Conservation (phyloP, 2,113 vertebrate genomes). For the Thamnaconus septentrionalis region DNA sequence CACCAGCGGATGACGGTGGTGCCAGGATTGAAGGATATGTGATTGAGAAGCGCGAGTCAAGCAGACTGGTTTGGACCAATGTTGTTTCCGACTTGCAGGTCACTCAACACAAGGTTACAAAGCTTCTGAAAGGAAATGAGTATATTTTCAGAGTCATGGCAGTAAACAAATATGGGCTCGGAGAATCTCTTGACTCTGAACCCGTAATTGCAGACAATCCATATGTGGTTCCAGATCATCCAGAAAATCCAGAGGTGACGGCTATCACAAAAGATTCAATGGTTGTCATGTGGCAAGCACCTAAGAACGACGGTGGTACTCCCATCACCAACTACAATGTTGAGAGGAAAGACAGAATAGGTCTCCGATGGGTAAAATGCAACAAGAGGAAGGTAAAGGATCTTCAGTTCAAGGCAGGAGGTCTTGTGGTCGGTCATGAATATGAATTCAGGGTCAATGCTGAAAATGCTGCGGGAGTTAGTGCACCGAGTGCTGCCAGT, state of each 20-base stretch:
- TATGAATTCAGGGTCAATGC: conserved; percentile 94
- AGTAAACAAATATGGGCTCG: conserved; percentile 95
- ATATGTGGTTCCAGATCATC: conserved; percentile 87
- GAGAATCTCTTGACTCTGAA: conserved; percentile 90
- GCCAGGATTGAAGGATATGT: conserved; percentile 92
- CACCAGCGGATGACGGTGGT: conserved; percentile 91
- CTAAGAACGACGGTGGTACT: conserved; percentile 90
- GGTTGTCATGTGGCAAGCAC: conserved; percentile 93
- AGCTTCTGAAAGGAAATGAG: conserved; percentile 95
- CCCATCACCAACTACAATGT: conserved; percentile 91
- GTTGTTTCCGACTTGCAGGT: conserved; percentile 85
- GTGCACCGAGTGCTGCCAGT: conserved; percentile 86
- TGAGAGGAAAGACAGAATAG: conserved; percentile 88
- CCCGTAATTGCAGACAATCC: conserved; percentile 90
- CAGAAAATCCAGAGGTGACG: conserved; percentile 90
- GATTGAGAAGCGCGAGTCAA: conserved; percentile 96
- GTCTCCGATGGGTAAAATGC: conserved; percentile 95
- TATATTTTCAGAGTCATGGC: conserved; percentile 98
- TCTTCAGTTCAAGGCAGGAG: conserved; percentile 89
- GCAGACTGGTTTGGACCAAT: conserved; percentile 93
- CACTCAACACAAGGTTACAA: conserved; percentile 88
- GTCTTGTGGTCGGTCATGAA: conserved; percentile 89
- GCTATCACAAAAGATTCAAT: conserved; percentile 93
- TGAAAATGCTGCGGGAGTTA: conserved; percentile 93
- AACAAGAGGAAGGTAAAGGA: conserved; percentile 92